These are phyloP conservation scores for Halocaridina rubra DNA, from an alignment of 2,888 invertebrate species.

Conservation along the genomic window DNA sequence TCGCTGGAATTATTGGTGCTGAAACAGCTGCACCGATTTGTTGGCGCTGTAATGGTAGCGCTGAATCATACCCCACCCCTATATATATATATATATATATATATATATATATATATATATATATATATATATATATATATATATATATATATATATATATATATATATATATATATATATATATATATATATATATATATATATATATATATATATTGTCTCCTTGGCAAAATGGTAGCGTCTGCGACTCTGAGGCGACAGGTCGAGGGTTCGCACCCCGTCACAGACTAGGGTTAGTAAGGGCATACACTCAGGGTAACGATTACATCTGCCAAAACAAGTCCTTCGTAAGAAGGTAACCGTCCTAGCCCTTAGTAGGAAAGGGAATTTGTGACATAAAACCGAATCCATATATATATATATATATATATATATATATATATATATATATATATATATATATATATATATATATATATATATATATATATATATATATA, in stretches of 20 bases:
- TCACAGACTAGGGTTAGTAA: too few relatives aligned
- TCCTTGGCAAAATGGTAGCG: too few relatives aligned
- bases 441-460: background rate
- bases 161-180: background rate
- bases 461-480: background rate
- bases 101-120: background rate
- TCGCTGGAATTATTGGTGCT: background rate
- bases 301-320: too few relatives aligned
- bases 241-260: too few relatives aligned
- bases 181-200: background rate
- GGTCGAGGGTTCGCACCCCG: too few relatives aligned
- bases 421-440: background rate
- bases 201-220: too few relatives aligned
- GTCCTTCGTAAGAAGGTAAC: too few relatives aligned
- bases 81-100: background rate
- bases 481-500: background rate
- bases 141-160: slow-evolving; percentile 6
- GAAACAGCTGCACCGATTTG: background rate
- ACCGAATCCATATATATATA: background rate
- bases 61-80: background rate
- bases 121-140: background rate
- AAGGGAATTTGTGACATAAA: too few relatives aligned
- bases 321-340: too few relatives aligned
- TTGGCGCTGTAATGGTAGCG: background rate
- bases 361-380: too few relatives aligned